phyloP scores from a whole-genome alignment of 1,140 invertebrate genomes.

The Drosophila bocqueti region DNA sequence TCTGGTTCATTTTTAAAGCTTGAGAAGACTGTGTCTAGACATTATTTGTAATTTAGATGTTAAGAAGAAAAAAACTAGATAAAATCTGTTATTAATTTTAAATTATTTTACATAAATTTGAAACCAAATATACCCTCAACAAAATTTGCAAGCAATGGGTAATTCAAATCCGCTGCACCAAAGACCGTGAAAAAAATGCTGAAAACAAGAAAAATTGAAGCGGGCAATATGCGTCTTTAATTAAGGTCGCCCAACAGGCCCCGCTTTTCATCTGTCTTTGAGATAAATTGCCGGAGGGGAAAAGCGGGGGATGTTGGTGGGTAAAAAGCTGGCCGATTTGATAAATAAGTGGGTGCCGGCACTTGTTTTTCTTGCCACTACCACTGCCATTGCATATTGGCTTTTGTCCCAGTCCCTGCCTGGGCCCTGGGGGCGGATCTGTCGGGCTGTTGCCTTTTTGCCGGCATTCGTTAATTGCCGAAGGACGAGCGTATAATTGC shows the following conservation, averaged over 20 bases:
- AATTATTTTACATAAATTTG: fast-evolving
- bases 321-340: slow-evolving; percentile 54
- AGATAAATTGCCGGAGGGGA: slow-evolving; percentile 62
- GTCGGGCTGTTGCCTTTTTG: slow-evolving; percentile 35
- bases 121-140: neutral
- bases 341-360: slow-evolving; percentile 63
- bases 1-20: neutral
- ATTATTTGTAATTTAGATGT: no score
- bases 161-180: neutral
- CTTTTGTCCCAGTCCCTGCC: slow-evolving; percentile 17
- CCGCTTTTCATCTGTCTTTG: slow-evolving; percentile 58
- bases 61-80: no score
- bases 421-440: slow-evolving; percentile 7
- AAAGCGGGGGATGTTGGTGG: neutral
- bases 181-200: neutral
- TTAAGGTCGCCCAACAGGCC: slow-evolving; percentile 60
- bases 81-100: neutral
- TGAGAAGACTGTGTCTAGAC: no score
- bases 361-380: slow-evolving; percentile 34
- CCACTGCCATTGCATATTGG: slow-evolving; percentile 53
- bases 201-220: slow-evolving; percentile 38
- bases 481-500: slow-evolving; percentile 76
- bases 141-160: neutral
- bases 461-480: slow-evolving; percentile 66
- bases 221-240: slow-evolving; percentile 76